Evolutionary conservation across 2,113 vertebrate species (phyloP).

Genomic region (Seriola rivoliana): DNA sequence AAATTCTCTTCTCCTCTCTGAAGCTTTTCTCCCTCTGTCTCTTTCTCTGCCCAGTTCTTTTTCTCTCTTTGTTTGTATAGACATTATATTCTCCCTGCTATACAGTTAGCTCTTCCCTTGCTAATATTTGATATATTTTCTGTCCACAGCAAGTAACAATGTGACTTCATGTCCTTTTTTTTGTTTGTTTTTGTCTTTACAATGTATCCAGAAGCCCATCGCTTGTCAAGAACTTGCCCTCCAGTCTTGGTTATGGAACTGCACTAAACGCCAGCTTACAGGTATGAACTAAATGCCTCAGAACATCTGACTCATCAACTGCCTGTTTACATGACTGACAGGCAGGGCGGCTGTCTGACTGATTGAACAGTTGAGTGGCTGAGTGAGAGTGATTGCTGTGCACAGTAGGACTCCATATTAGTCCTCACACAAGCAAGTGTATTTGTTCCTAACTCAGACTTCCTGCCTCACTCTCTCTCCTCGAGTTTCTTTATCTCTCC

Average conservation of each 20-base stretch:
- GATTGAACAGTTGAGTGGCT: slow-evolving; percentile 36
- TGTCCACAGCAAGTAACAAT: background rate
- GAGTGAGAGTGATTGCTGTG: slow-evolving; percentile 17
- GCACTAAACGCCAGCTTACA: slow-evolving; percentile 99
- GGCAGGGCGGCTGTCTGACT: slow-evolving; percentile 22
- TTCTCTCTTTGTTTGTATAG: background rate
- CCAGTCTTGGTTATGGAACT: slow-evolving; percentile 98
- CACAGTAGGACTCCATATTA: slow-evolving; percentile 44
- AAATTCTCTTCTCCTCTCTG: background rate
- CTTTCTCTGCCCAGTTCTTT: background rate
- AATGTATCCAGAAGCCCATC: slow-evolving; percentile 91
- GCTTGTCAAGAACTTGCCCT: slow-evolving; percentile 98
- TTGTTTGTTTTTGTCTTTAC: slow-evolving; percentile 46
- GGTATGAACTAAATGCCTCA: slow-evolving; percentile 80
- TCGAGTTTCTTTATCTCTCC: background rate
- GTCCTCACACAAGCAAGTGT: slow-evolving; percentile 7
- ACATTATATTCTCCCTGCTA: background rate
- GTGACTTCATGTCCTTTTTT: background rate
- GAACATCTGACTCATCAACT: slow-evolving; percentile 29
- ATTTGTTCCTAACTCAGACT: slow-evolving; percentile 36
- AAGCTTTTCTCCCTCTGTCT: background rate
- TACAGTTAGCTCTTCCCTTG: background rate
- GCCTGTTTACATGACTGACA: slow-evolving; percentile 38
- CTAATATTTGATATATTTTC: background rate
- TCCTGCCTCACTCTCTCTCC: background rate